Base-by-base conservation (phyloP, 2,113 vertebrate species). In the Eptesicus fuscus region DNA sequence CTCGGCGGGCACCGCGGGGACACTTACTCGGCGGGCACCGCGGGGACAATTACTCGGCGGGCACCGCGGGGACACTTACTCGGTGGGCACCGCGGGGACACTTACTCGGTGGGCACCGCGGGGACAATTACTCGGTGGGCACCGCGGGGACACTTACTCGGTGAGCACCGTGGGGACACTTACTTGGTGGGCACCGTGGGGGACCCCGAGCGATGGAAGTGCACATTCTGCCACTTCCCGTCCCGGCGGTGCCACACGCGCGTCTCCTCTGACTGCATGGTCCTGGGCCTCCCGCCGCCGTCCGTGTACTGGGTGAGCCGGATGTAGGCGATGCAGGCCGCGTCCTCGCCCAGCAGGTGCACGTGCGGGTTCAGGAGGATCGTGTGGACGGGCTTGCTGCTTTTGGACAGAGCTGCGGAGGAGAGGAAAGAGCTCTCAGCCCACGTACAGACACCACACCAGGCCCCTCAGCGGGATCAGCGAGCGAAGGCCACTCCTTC, bases 181-280 rank as follows among this genome's bases (percentile, higher is more conserved):
- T 98, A 99, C 99, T 99, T 99, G 98, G 98, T 98, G 95, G 99
- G 99, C 76, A 99, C 98, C 22, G 99, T 99, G 85, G 99, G 99
- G 0, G 99, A 99, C 77, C 99, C 99, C 4, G 99, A 99, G 97
- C 99, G 99, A 95, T 99, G 99, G 98, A 99, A 99, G 97, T 99
- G 99, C 96, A 99, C 99, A 30, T 99, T 99, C 98, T 99, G 99
- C 99, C 99, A 99, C 96, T 99, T 99, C 74, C 99, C 98, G 78
- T 99, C 99, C 1, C 99, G 99, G 91, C 99, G 99, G 97, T 99
- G 99, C 99, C 99, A 99, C 95, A 99, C 99, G 0, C 99, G 99
- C 0, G 99, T 99, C 97, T 99, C 99, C 98, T 99, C 99, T 0
- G 99, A 99, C 98, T 99, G 99, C 99, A 99, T 99, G 14, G 99